phyloP scores from a whole-genome alignment of 2,888 invertebrate species.

The Oligia latruncula region DNA sequence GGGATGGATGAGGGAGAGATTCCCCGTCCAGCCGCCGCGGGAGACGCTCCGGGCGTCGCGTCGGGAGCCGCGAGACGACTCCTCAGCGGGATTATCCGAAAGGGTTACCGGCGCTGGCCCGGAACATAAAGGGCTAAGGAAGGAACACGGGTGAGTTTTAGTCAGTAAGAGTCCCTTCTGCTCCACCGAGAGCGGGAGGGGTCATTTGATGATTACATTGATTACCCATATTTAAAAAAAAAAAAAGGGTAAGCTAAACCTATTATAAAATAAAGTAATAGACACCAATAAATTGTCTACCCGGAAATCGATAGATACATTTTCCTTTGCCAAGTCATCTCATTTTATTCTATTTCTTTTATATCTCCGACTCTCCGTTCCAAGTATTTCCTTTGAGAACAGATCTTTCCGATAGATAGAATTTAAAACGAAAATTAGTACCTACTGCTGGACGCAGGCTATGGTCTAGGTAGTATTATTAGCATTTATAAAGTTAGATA shows the following conservation, averaged over 20 bases:
- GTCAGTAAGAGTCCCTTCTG: no score
- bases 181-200: no score
- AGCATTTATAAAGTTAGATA: constrained; percentile 9
- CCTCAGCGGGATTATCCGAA: no score
- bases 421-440: constrained; percentile 57
- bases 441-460: background rate
- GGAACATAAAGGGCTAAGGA: no score
- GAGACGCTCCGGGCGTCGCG: no score
- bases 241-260: background rate
- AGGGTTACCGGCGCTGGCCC: no score
- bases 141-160: no score
- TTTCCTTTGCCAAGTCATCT: constrained; percentile 30
- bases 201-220: no score
- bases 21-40: no score
- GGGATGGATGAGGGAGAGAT: no score
- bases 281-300: constrained; percentile 10
- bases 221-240: no score
- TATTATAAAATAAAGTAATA: background rate
- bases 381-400: constrained; percentile 47
- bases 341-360: constrained; percentile 47
- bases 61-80: no score
- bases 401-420: constrained; percentile 35
- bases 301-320: constrained; percentile 4
- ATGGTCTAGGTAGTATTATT: constrained; percentile 4
- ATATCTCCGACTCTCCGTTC: constrained; percentile 15